Evolutionary conservation across 2,797 vertebrate genomes (phyloP).

Genomic region (Limnodromus scolopaceus): DNA sequence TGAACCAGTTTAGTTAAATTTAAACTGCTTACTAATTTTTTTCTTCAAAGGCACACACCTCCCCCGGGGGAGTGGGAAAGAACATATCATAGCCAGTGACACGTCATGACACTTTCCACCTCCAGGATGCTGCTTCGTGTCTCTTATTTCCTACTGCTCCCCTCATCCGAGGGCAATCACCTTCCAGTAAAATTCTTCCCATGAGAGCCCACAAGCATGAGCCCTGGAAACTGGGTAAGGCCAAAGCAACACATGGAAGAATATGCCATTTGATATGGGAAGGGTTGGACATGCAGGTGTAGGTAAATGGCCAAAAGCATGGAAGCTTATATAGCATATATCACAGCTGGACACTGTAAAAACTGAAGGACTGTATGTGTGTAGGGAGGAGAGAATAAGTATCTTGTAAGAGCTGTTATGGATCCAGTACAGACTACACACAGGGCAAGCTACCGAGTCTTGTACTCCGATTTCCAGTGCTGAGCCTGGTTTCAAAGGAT

Average conservation of each 20-base stretch:
- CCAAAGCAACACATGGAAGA: background rate
- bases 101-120: background rate
- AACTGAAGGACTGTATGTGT: background rate
- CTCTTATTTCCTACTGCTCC: background rate
- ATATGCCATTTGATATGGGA: background rate
- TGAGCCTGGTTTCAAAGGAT: background rate
- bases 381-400: background rate
- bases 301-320: background rate
- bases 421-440: background rate
- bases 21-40: background rate
- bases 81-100: background rate
- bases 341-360: background rate
- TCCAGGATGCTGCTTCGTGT: background rate
- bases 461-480: background rate
- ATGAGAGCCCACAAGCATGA: background rate
- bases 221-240: background rate
- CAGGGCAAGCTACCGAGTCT: background rate
- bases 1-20: background rate
- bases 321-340: rapidly evolving
- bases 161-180: background rate
- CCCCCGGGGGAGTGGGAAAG: background rate
- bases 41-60: background rate
- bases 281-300: background rate
- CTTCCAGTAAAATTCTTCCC: background rate
- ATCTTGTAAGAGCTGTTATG: background rate